Evolutionary conservation across 2,888 invertebrate genomes (phyloP), one percentile per base, ranked within the genome.

Genomic region (Spisula subtruncata): DNA sequence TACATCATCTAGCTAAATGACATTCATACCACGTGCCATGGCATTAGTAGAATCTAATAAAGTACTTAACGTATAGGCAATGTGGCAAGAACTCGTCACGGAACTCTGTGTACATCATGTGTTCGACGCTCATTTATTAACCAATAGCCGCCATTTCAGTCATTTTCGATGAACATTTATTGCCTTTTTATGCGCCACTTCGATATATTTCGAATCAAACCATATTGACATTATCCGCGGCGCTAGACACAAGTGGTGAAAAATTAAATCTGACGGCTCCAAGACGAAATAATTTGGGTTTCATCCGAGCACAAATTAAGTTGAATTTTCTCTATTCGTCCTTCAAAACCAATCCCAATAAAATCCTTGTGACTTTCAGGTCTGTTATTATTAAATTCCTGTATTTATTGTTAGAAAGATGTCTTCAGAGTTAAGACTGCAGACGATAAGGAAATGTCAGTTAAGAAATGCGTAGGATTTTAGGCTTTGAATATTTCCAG

Each of bases 121-220:
- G 80, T 35, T 51, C 18, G 14, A 48, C n/a, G 16, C 48, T 85
- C 85, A 56, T 84, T 84, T 81, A 51, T 88, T 81, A 81, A 71
- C 84, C 84, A 84, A 88, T 88, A 88, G 81, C 32, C 66, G 66
- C 29, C 41, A 56, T 51, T 83, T 56, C 54, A 41, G 79, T 87
- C 83, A 75, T 25, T 48, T 82, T 66, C 82, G n/a, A 41, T 79
- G 79, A 79, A 32, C 83, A 41, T 83, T 87, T 83, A 87, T 87
- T 83, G 87, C 79, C 60, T 81, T 83, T 79, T 79, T 83, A 82
- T 51, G 25, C 87, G 75, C 48, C 51, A 83, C 41, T 29, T n/a
- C 32, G 41, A 75, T 87, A 79, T 75, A 87, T 87, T 83, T 54
- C 32, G 18, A 41, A 83, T 80, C 82, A 46, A 83, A 82, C 41